phyloP scores from a whole-genome alignment of 2,888 invertebrate genomes.

The Ormyrus nitidulus region DNA sequence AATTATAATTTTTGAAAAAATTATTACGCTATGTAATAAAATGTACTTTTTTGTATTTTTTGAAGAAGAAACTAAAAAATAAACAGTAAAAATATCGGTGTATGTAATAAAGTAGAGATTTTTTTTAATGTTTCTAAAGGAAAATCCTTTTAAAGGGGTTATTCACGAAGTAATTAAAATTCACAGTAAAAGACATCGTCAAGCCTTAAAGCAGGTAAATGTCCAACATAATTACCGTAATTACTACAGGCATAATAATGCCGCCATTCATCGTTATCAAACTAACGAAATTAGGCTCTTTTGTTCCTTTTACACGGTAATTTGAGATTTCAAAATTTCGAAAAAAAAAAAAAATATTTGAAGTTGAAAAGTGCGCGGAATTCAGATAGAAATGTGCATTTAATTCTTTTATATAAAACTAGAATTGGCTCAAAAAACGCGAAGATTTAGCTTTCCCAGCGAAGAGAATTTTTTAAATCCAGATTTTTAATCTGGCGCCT shows the following conservation, averaged over 20 bases:
- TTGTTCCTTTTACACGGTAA: background rate
- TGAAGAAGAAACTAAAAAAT: background rate
- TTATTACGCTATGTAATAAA: too few relatives aligned
- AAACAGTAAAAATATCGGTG: background rate
- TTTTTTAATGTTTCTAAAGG: conserved; percentile 8
- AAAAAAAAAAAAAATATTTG: background rate
- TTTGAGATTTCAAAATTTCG: conserved; percentile 3
- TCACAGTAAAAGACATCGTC: background rate
- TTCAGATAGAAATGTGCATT: too few relatives aligned
- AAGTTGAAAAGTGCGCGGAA: too few relatives aligned
- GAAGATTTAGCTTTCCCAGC: too few relatives aligned
- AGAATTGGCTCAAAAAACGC: too few relatives aligned
- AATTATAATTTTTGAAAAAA: too few relatives aligned
- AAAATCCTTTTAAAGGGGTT: background rate
- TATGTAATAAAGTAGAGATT: background rate
- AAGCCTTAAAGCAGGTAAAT: background rate
- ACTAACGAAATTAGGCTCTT: background rate
- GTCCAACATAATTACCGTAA: background rate
- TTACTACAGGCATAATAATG: conserved; percentile 4
- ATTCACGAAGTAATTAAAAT: conserved; percentile 2
- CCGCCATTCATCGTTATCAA: conserved; percentile 3
- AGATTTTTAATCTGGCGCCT: too few relatives aligned
- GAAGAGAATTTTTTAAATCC: too few relatives aligned
- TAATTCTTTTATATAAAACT: too few relatives aligned
- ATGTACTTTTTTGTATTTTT: background rate